Evolutionary conservation across 2,888 invertebrate species (phyloP).

Genomic region (Sphaerophoria rueppellii): DNA sequence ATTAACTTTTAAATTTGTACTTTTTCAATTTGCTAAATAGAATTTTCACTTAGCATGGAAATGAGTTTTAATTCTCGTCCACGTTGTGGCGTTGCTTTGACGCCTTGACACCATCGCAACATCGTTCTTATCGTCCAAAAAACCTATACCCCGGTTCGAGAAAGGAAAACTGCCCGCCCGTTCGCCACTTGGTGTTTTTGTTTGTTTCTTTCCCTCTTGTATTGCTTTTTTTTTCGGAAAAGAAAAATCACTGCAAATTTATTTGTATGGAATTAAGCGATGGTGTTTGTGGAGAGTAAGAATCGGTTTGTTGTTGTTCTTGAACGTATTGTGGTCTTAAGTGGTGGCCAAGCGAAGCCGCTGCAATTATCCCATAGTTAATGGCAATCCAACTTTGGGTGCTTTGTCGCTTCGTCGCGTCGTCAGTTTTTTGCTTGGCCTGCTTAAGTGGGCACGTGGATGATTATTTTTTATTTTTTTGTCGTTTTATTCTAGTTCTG

Average conservation of each 20-base stretch:
- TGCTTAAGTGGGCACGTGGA: background rate
- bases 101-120: constrained; percentile 20
- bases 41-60: constrained; percentile 71
- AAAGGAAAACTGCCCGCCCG: background rate
- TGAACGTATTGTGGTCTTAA: constrained; percentile 19
- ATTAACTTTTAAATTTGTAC: constrained; percentile 72
- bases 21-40: constrained; percentile 72
- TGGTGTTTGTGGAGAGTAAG: constrained; percentile 1
- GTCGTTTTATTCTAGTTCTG: background rate
- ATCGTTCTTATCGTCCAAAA: background rate
- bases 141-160: background rate
- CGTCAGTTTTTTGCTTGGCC: background rate
- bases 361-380: constrained; percentile 69
- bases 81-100: constrained; percentile 26
- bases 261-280: constrained; percentile 60
- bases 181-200: constrained; percentile 21
- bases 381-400: constrained; percentile 57
- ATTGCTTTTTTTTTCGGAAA: background rate
- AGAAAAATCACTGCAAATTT: constrained; percentile 67
- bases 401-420: constrained; percentile 11
- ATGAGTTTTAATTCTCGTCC: constrained; percentile 60
- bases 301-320: background rate
- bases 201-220: no score
- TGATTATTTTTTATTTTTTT: background rate
- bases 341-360: constrained; percentile 45